Base-by-base conservation (phyloP, 2,113 vertebrate genomes). In the Neogale vison region DNA sequence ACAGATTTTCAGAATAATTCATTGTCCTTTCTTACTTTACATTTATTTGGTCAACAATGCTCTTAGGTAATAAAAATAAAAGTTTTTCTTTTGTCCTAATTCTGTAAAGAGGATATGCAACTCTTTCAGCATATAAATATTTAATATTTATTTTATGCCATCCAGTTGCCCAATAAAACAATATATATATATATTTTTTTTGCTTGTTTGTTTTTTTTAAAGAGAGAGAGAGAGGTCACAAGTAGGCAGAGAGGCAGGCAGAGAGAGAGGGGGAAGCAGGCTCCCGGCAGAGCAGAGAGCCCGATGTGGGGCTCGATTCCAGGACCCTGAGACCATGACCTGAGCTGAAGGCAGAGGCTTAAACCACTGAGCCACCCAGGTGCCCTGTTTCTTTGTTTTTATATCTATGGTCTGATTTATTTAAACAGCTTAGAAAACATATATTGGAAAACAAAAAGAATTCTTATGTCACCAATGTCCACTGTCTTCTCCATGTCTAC, bases 61-160 rank as follows among this genome's bases (percentile, higher is more conserved):
- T 93, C 57, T 61, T 87, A 21, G 20, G 82, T 24, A 97, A 95
- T 94, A 90, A 96, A 31, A 69, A 84, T 45, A 93, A 23, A 1
- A 34, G 92, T 29, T 69, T 74, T 45, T 81, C 47, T 93, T 97
- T 96, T 95, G 31, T 21, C 20, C 39, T 97, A 65, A 9, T 95
- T 7, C 42, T 26, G 0, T 61, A 15, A 74, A 83, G 1, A 93
- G 14, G 12, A 26, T 23, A n/a, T 11, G 3, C n/a, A 95, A 63
- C 2, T 18, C 15, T 79, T 83, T 71, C 0, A 55, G 13, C 17
- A 80, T 50, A 87, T 84, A 79, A 88, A 50, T n/a, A 15, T 65
- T 55, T 72, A 55, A 14, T 92, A 71, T 80, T 39, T 52, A 63
- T 74, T 34, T 34, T 76, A 96, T 93, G 59, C 52, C 31, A 86